Conservation (phyloP, 2,113 vertebrate species). For the Lampris incognitus region DNA sequence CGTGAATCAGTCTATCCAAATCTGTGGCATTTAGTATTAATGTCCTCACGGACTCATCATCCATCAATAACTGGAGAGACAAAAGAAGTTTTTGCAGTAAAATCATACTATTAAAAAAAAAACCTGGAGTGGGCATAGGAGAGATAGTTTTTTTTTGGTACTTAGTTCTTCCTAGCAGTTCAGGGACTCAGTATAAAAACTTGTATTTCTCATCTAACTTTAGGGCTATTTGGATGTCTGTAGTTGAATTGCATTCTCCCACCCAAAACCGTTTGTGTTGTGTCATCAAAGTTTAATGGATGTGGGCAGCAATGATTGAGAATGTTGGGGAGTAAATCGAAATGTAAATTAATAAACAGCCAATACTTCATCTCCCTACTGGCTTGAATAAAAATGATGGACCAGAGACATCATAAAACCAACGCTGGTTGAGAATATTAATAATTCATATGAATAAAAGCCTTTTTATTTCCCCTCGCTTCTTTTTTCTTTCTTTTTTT, state of each 20-base stretch:
- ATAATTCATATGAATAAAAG: conserved; percentile 4
- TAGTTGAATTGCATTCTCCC: conserved; percentile 8
- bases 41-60: neutral
- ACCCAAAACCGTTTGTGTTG: neutral
- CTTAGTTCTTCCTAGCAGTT: neutral
- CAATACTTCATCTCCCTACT: conserved; percentile 17
- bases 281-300: conserved; percentile 24
- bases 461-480: neutral
- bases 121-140: too few relatives aligned
- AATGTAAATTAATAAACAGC: conserved; percentile 74
- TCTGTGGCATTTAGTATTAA: neutral
- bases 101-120: too few relatives aligned
- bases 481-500: conserved; percentile 8
- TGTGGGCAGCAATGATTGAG: conserved; percentile 1
- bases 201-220: neutral
- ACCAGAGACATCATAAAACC: neutral
- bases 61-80: neutral
- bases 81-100: neutral
- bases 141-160: too few relatives aligned
- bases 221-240: neutral
- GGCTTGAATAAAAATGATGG: conserved; percentile 14
- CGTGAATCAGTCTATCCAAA: conserved; percentile 14
- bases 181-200: neutral
- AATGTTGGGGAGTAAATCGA: conserved; percentile 44
- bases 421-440: conserved; percentile 10